These are phyloP conservation scores for Callospermophilus lateralis DNA, from an alignment of 2,113 vertebrate species.

Conservation along the genomic window DNA sequence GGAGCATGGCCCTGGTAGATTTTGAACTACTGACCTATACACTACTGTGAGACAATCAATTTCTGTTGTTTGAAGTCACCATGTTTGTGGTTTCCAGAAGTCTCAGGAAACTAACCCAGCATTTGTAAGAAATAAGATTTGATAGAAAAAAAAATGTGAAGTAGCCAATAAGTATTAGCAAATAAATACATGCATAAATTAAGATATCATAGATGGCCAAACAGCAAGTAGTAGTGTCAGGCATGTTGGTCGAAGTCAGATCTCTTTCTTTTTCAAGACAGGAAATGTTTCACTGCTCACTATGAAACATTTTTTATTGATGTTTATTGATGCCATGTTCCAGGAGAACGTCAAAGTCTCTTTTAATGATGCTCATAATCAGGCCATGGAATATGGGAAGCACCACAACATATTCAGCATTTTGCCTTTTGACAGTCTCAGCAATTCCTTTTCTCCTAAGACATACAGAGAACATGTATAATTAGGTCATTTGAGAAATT, in stretches of 20 bases:
- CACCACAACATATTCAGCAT: conserved; percentile 3
- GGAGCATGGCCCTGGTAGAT: background rate
- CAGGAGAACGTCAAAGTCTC: conserved; percentile 72
- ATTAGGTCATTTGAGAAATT: conserved; percentile 80
- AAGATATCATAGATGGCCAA: background rate
- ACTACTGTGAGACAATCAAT: background rate
- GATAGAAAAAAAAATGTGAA: background rate
- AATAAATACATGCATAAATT: background rate
- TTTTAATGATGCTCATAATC: conserved; percentile 77
- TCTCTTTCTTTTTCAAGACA: conserved; percentile 43
- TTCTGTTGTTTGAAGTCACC: background rate
- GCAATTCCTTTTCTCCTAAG: conserved; percentile 27
- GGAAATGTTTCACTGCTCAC: conserved; percentile 26
- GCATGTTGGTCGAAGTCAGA: conserved; percentile 25
- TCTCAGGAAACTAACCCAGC: conserved; percentile 1
- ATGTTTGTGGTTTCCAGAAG: background rate
- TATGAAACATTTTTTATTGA: background rate
- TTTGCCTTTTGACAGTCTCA: conserved; percentile 65
- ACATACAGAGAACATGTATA: conserved; percentile 58
- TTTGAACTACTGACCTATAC: background rate
- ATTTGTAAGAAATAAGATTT: background rate
- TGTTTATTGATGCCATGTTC: conserved; percentile 48
- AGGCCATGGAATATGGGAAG: conserved; percentile 19
- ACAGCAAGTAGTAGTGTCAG: conserved; percentile 8
- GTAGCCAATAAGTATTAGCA: background rate